These are phyloP conservation scores for Hylia prasina DNA, from an alignment of 2,113 vertebrate species.

Conservation along the genomic window DNA sequence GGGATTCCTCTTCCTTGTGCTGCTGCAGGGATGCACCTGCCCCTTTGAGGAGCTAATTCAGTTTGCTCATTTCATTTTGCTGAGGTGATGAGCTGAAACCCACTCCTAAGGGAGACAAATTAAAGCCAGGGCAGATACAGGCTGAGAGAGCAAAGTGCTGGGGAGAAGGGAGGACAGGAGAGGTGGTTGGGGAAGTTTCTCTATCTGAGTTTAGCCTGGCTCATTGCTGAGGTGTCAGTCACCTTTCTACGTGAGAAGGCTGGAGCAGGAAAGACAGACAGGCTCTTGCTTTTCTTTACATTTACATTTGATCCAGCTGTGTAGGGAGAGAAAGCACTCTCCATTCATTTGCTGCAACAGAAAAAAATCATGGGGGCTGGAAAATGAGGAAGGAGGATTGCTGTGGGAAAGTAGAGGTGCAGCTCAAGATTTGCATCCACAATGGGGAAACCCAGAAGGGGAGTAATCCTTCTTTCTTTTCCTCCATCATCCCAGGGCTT, in stretches of 20 bases:
- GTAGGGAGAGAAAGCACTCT: background rate
- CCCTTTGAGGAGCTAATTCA: background rate
- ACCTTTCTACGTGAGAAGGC: background rate
- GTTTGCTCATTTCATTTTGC: background rate
- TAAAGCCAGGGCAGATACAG: background rate
- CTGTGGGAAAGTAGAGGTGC: background rate
- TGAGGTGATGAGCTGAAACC: background rate
- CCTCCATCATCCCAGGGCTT: background rate
- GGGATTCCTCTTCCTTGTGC: background rate
- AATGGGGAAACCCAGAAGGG: background rate
- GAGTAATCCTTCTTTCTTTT: background rate
- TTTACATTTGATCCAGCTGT: background rate
- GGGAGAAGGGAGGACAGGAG: background rate
- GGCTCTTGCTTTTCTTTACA: background rate
- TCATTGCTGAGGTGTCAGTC: background rate
- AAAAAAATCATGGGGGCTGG: rapidly evolving
- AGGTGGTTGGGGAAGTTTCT: background rate
- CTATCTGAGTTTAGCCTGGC: background rate
- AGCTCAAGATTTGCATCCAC: background rate
- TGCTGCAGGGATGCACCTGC: background rate
- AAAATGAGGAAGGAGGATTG: background rate
- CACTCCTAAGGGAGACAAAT: background rate
- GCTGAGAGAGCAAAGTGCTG: background rate
- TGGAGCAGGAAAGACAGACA: background rate
- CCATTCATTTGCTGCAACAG: background rate